Conservation (phyloP, 2,797 vertebrate genomes). For the Glossophaga mutica region DNA sequence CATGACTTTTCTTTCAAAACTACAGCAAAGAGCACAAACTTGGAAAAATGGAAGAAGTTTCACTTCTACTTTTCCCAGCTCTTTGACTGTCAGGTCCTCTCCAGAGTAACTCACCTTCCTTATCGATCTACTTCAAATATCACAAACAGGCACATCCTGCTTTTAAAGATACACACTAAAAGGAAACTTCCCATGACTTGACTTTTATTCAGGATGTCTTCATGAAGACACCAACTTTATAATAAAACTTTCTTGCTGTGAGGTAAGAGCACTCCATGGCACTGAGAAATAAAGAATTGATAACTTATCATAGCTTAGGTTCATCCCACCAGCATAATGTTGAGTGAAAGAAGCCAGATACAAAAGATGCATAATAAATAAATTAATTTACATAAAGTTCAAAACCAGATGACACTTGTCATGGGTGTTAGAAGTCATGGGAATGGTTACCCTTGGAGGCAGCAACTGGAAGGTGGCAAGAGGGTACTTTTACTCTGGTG, state of each 20-base stretch:
- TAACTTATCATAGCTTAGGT: not conserved
- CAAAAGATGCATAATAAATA: not conserved
- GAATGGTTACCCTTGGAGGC: not conserved
- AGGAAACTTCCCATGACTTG: not conserved
- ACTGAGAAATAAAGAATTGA: conserved; percentile 13
- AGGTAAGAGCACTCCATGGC: not conserved
- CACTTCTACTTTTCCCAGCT: conserved; percentile 18
- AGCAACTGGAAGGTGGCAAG: not conserved
- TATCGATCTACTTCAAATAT: not conserved
- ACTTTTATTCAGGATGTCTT: not conserved
- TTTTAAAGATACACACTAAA: conserved; percentile 29
- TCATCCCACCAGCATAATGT: not conserved
- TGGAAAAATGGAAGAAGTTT: conserved; percentile 47
- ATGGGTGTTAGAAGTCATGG: not conserved
- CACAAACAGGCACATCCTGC: not conserved
- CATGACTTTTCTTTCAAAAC: conserved; percentile 69
- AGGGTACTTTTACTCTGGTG: not conserved
- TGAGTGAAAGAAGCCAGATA: not conserved
- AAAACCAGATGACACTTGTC: not conserved
- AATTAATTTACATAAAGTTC: not conserved
- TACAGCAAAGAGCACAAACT: conserved; percentile 42
- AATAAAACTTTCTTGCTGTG: not conserved
- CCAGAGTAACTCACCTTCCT: not conserved
- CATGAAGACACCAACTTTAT: not conserved
- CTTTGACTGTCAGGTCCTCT: not conserved